These are phyloP conservation scores for Enteromius thamalakanensis DNA, from an alignment of 2,797 vertebrate species.

Conservation along the genomic window DNA sequence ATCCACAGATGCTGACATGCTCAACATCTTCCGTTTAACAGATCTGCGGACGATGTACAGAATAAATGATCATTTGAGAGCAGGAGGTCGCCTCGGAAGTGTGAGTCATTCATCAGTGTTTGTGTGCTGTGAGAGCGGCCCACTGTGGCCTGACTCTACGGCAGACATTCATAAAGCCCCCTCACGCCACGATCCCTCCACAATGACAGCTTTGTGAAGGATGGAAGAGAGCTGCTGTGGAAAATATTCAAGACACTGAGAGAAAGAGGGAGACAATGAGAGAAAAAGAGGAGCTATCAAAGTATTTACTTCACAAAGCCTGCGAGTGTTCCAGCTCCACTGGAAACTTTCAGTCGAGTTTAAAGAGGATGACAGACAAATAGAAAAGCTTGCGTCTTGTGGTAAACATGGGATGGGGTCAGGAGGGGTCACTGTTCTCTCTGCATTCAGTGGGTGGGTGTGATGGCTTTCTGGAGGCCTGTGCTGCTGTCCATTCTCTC, in stretches of 20 bases:
- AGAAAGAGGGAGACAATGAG: conserved; percentile 36
- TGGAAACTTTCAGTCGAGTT: conserved; percentile 44
- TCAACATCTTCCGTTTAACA: conserved; percentile 1
- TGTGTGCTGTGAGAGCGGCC: conserved; percentile 47
- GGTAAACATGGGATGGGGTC: conserved; percentile 34
- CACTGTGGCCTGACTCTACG: conserved; percentile 50
- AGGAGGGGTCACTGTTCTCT: conserved; percentile 33
- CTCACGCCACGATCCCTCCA: conserved; percentile 36
- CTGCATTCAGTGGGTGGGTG: conserved; percentile 43
- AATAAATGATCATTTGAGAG: conserved; percentile 41
- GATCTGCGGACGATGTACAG: conserved; percentile 26
- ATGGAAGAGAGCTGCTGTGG: conserved; percentile 48
- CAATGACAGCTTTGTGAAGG: conserved; percentile 61
- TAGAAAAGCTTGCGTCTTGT: conserved; percentile 26
- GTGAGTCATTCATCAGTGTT: conserved; percentile 51
- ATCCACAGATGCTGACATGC: conserved; percentile 3
- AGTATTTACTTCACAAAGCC: conserved; percentile 57
- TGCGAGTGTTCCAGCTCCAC: conserved; percentile 28
- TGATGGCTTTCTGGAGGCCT: conserved; percentile 48
- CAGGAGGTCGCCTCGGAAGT: conserved; percentile 50
- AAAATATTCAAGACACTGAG: conserved; percentile 55
- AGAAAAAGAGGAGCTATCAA: conserved; percentile 51
- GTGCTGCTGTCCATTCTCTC: conserved; percentile 10
- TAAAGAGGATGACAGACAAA: conserved; percentile 26
- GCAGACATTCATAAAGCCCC: conserved; percentile 48